phyloP scores from a whole-genome alignment of 1,140 invertebrate genomes.

The Neodiprion fabricii region DNA sequence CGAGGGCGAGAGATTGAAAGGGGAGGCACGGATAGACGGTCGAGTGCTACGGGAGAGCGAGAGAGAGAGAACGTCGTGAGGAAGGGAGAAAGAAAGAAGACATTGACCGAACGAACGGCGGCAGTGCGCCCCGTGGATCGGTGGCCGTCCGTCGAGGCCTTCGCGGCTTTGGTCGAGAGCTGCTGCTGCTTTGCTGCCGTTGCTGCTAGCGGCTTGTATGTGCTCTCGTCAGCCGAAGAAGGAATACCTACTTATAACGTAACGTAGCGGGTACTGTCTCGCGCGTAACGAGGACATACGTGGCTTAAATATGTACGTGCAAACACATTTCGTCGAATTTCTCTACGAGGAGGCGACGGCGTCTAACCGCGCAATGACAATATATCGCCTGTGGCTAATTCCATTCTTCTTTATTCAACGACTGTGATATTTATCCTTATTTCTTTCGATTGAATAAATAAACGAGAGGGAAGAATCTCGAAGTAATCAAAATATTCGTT shows the following conservation, averaged over 20 bases:
- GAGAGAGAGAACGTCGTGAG: slow-evolving; percentile 23
- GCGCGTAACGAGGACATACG: background rate
- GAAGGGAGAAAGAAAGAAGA: slow-evolving; percentile 51
- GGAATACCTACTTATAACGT: background rate
- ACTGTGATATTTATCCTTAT: too few relatives aligned
- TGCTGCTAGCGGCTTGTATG: background rate
- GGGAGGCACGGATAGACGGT: slow-evolving; percentile 14
- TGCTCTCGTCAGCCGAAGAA: background rate
- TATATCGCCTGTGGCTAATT: too few relatives aligned
- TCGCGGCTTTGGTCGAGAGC: slow-evolving; percentile 30
- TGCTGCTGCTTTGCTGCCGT: slow-evolving; percentile 17
- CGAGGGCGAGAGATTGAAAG: slow-evolving; percentile 18
- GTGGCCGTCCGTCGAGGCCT: slow-evolving; percentile 38
- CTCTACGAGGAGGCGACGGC: too few relatives aligned
- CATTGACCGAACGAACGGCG: slow-evolving; percentile 60
- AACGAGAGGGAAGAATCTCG: too few relatives aligned
- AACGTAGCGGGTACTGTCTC: background rate
- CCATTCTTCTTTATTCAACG: too few relatives aligned
- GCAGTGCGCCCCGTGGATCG: slow-evolving; percentile 36
- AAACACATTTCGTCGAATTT: too few relatives aligned
- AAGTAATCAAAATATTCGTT: too few relatives aligned
- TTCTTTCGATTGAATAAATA: too few relatives aligned
- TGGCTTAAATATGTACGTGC: too few relatives aligned
- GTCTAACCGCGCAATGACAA: too few relatives aligned
- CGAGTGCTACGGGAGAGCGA: background rate